Conservation (phyloP, 2,113 vertebrate species). For the Thymallus thymallus region DNA sequence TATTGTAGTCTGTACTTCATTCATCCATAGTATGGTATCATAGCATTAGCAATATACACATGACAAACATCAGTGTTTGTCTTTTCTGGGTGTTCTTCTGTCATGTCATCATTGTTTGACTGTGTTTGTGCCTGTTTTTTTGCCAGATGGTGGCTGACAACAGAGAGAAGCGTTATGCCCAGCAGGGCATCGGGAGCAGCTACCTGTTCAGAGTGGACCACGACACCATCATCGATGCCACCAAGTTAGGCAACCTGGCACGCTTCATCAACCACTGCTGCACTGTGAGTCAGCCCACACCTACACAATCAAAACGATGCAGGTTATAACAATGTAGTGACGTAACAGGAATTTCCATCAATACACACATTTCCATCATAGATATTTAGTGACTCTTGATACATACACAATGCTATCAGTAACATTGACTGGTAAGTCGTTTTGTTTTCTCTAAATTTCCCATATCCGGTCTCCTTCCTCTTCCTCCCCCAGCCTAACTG, state of each 20-base stretch:
- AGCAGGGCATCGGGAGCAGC: slow-evolving; percentile 92
- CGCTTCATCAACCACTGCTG: slow-evolving; percentile 95
- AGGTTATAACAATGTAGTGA: too few species aligned
- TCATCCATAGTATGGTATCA: neutral
- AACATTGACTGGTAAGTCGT: too few species aligned
- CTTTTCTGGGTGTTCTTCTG: too few species aligned
- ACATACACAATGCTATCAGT: neutral
- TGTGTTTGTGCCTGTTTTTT: neutral
- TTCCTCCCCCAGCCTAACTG: slow-evolving; percentile 82
- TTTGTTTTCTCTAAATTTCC: neutral
- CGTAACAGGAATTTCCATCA: neutral
- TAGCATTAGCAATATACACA: neutral
- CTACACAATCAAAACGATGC: neutral
- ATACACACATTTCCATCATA: neutral
- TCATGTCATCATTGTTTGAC: neutral
- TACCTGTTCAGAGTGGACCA: slow-evolving; percentile 93
- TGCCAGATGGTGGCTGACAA: slow-evolving; percentile 90
- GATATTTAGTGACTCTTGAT: neutral
- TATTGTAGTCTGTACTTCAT: neutral
- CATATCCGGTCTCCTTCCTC: neutral
- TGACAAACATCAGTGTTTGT: too few species aligned
- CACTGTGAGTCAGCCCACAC: slow-evolving; percentile 77
- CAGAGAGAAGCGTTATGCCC: slow-evolving; percentile 88
- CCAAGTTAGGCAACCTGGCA: slow-evolving; percentile 89
- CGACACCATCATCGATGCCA: slow-evolving; percentile 93